Percentiles rank a stretch among this genome's conserved stretches.
These are phyloP conservation scores for Tiliacea citrago DNA, from an alignment of 2,888 invertebrate species.

Conservation along the genomic window DNA sequence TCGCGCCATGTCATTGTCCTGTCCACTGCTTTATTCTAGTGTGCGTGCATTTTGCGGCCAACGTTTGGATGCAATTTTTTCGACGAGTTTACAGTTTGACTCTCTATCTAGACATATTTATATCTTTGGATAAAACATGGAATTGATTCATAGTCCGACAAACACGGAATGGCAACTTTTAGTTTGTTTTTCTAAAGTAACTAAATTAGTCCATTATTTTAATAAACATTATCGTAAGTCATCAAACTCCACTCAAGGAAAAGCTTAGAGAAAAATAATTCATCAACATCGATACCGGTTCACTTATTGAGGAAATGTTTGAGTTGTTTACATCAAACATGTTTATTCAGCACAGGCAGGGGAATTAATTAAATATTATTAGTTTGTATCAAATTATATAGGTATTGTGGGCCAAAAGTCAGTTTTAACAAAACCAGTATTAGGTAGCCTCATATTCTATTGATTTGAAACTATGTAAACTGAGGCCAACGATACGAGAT, in stretches of 20 bases:
- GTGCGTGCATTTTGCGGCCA: too few species aligned
- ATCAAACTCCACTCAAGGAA: neutral
- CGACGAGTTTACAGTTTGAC: too few species aligned
- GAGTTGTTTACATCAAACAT: slow-evolving; percentile 17
- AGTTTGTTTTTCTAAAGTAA: neutral
- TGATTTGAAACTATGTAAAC: too few species aligned
- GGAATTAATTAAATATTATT: slow-evolving; percentile 16
- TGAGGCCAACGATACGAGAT: too few species aligned
- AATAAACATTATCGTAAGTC: slow-evolving; percentile 6
- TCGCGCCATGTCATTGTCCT: too few species aligned
- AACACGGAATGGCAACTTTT: too few species aligned
- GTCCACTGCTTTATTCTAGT: too few species aligned
- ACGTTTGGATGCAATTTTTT: too few species aligned
- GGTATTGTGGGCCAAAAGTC: neutral
- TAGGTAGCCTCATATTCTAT: too few species aligned
- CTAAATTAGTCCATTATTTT: neutral
- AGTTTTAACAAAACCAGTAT: neutral
- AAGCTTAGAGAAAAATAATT: slow-evolving; percentile 21
- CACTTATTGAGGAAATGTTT: slow-evolving; percentile 2
- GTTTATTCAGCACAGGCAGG: slow-evolving; percentile 18
- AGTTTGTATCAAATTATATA: slow-evolving; percentile 10
- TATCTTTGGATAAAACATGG: too few species aligned
- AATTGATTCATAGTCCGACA: too few species aligned
- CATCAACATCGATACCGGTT: slow-evolving; percentile 15
- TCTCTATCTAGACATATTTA: too few species aligned